These are phyloP conservation scores for Chanos chanos DNA, from an alignment of 2,797 vertebrate species.

Conservation along the genomic window DNA sequence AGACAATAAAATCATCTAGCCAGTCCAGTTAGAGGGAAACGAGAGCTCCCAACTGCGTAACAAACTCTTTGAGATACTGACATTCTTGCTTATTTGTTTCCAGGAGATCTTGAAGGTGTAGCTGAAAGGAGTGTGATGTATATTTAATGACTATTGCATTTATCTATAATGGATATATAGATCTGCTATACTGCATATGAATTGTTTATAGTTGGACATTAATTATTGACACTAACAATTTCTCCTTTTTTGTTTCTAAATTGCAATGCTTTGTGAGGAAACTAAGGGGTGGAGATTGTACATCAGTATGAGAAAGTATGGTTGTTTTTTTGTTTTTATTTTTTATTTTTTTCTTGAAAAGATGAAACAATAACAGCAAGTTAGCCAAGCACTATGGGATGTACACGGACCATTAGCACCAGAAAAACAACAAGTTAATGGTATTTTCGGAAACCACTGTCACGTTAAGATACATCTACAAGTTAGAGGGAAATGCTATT, in stretches of 20 bases:
- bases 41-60: conserved; percentile 33
- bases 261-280: conserved; percentile 28
- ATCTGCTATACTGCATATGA: conserved; percentile 56
- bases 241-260: conserved; percentile 47
- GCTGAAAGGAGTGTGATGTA: conserved; percentile 39
- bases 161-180: conserved; percentile 58
- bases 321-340: too few relatives aligned
- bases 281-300: not conserved
- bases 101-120: conserved; percentile 41
- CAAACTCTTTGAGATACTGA: conserved; percentile 43
- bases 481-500: conserved; percentile 14
- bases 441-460: conserved; percentile 63
- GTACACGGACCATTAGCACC: conserved; percentile 44
- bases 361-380: conserved; percentile 21
- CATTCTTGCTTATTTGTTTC: conserved; percentile 44
- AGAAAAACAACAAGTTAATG: conserved; percentile 59
- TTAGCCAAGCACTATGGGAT: conserved; percentile 13
- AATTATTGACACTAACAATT: conserved; percentile 58
- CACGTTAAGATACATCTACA: conserved; percentile 39
- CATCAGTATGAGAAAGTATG: too few relatives aligned
- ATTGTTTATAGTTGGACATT: conserved; percentile 58
- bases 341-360: not conserved
- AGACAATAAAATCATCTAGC: conserved; percentile 52
- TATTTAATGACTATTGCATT: conserved; percentile 43
- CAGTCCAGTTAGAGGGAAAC: conserved; percentile 37